These are phyloP conservation scores for Gasterosteus aculeatus DNA, from an alignment of 2,113 vertebrate species.

Conservation along the genomic window DNA sequence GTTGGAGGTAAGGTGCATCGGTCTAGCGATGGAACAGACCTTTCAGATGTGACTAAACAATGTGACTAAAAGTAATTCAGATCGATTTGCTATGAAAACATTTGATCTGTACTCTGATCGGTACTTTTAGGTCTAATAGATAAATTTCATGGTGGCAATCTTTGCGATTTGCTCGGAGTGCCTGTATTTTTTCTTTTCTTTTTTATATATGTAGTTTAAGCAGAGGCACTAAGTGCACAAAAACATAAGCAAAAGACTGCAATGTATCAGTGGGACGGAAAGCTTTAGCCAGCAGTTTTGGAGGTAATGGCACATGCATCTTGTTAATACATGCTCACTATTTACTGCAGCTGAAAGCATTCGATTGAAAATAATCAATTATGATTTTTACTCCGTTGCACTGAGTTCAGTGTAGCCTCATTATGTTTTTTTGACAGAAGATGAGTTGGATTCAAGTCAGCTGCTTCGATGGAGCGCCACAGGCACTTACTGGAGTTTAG, in stretches of 20 bases:
- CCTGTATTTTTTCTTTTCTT: constrained; percentile 8
- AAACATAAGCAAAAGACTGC: neutral
- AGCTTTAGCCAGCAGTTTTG: constrained; percentile 7
- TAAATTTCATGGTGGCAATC: neutral
- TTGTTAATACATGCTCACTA: constrained; percentile 30
- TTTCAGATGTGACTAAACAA: neutral
- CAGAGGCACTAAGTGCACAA: neutral
- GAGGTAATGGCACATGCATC: neutral
- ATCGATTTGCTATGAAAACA: neutral
- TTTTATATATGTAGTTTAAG: neutral
- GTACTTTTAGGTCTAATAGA: neutral
- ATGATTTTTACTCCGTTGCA: constrained; percentile 12
- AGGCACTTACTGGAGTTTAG: constrained; percentile 29
- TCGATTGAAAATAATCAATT: constrained; percentile 44
- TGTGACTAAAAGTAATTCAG: neutral
- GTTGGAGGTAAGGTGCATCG: constrained; percentile 59
- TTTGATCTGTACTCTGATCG: neutral
- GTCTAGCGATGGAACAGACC: constrained; percentile 29
- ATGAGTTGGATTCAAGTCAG: constrained; percentile 21
- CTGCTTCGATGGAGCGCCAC: constrained; percentile 1
- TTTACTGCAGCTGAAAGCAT: constrained; percentile 32
- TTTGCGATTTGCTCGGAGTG: constrained; percentile 18
- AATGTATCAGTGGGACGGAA: neutral
- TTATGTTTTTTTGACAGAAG: constrained; percentile 28
- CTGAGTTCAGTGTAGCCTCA: constrained; percentile 11